These are phyloP conservation scores for Siderastrea siderea DNA, from an alignment of 92 coral and sea anemone genomes.

Conservation along the genomic window DNA sequence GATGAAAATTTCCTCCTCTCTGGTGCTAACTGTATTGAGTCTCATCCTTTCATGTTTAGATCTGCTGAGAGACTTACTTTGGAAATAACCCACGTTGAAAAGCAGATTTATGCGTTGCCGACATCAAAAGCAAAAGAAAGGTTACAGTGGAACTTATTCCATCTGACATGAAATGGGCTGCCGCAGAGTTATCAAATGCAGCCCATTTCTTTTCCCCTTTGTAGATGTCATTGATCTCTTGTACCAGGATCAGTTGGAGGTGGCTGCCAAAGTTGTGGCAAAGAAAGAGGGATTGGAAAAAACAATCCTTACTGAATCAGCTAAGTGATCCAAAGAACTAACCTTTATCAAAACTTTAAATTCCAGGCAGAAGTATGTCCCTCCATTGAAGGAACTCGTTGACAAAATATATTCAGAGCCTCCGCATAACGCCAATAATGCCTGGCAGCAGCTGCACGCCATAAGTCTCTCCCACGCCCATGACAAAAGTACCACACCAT, in stretches of 20 bases:
- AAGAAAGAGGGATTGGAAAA: slow-evolving; percentile 26
- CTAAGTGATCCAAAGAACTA: slow-evolving; percentile 29
- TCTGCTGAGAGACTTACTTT: slow-evolving; percentile 20
- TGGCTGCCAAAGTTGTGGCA: slow-evolving; percentile 1
- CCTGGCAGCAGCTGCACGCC: slow-evolving; percentile 56
- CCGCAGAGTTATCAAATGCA: slow-evolving; percentile 53
- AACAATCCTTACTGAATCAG: slow-evolving; percentile 33
- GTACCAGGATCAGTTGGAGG: slow-evolving; percentile 21
- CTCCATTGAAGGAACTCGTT: slow-evolving; percentile 38
- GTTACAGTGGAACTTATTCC: slow-evolving; percentile 62
- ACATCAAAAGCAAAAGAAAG: slow-evolving; percentile 14
- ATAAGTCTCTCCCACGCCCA: slow-evolving; percentile 41
- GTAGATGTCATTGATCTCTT: slow-evolving; percentile 54
- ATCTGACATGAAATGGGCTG: slow-evolving; percentile 73
- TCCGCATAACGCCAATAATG: slow-evolving; percentile 44
- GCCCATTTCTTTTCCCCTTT: slow-evolving; percentile 61
- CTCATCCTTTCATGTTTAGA: slow-evolving; percentile 21
- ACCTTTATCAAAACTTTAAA: slow-evolving; percentile 16
- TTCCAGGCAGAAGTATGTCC: slow-evolving; percentile 25
- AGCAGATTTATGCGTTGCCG: background rate
- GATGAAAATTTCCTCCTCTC: slow-evolving; percentile 29
- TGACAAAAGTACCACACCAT: slow-evolving; percentile 32
- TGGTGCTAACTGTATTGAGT: slow-evolving; percentile 46
- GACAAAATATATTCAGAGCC: slow-evolving; percentile 50
- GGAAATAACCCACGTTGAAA: slow-evolving; percentile 13